These are phyloP conservation scores for Suricata suricatta DNA, from an alignment of 2,113 vertebrate genomes.

Conservation along the genomic window DNA sequence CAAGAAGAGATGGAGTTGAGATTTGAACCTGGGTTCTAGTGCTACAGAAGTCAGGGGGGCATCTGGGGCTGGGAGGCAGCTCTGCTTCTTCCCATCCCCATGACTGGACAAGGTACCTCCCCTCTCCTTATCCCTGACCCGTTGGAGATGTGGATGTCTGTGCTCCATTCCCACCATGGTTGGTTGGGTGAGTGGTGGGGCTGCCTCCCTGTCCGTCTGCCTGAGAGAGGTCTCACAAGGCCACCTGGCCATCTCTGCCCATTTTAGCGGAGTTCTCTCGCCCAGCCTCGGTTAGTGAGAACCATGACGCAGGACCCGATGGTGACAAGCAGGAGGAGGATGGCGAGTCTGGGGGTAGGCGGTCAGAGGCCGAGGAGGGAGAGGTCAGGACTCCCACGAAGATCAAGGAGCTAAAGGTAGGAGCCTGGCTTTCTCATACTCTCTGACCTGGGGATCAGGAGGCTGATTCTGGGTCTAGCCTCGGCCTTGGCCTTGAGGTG, in stretches of 20 bases:
- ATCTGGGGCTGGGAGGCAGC: neutral
- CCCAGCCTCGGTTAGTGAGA: constrained; percentile 93
- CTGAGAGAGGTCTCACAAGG: neutral
- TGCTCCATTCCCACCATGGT: neutral
- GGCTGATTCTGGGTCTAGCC: neutral
- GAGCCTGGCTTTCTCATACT: neutral
- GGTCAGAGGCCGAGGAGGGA: constrained; percentile 84
- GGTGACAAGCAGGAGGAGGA: constrained; percentile 87
- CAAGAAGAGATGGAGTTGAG: constrained; percentile 12
- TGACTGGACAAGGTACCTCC: neutral
- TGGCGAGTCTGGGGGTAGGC: constrained; percentile 82
- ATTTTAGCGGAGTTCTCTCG: constrained; percentile 91
- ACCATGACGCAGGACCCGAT: constrained; percentile 87
- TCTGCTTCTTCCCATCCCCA: rapidly evolving
- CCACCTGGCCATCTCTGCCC: neutral
- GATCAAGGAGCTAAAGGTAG: constrained; percentile 97
- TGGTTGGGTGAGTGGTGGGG: neutral
- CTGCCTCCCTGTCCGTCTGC: neutral
- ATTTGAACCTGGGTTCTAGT: neutral
- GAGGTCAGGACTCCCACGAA: constrained; percentile 92
- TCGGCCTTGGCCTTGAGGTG: neutral
- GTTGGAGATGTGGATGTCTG: no score
- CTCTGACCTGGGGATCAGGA: neutral
- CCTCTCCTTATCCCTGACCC: neutral
- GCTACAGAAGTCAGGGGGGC: neutral